These are phyloP conservation scores for Corapipo altera DNA, from an alignment of 2,113 vertebrate species.

Conservation along the genomic window DNA sequence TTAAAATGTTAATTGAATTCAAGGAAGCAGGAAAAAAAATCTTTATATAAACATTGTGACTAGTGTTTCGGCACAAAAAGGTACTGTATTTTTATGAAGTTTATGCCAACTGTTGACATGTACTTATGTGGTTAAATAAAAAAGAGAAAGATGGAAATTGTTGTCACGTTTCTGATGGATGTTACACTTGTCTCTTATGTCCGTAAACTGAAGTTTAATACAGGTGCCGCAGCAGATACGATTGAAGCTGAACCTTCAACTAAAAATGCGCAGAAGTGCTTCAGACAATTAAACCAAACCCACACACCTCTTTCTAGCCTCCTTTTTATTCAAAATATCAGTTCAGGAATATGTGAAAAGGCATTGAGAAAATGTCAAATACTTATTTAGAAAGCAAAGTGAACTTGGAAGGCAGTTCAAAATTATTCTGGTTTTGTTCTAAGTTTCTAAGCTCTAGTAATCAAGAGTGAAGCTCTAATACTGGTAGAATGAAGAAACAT, in stretches of 20 bases:
- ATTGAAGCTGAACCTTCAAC: background rate
- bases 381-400: background rate
- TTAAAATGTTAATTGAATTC: slow-evolving; percentile 25
- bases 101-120: slow-evolving; percentile 75
- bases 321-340: background rate
- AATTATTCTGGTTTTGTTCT: background rate
- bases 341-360: background rate
- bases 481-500: background rate
- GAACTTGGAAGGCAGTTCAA: background rate
- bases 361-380: background rate
- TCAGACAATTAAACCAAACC: background rate
- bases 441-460: background rate
- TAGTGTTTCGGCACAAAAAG: slow-evolving; percentile 52
- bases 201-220: background rate
- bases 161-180: background rate
- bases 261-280: background rate
- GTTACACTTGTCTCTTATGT: background rate
- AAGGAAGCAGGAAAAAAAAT: slow-evolving; percentile 8
- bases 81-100: slow-evolving; percentile 80
- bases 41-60: slow-evolving; percentile 62
- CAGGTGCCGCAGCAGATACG: background rate
- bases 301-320: background rate
- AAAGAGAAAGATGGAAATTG: slow-evolving; percentile 46
- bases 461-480: background rate
- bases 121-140: slow-evolving; percentile 77